Base-by-base conservation (phyloP, 2,888 invertebrate species). In the Bellardia pandia region DNA sequence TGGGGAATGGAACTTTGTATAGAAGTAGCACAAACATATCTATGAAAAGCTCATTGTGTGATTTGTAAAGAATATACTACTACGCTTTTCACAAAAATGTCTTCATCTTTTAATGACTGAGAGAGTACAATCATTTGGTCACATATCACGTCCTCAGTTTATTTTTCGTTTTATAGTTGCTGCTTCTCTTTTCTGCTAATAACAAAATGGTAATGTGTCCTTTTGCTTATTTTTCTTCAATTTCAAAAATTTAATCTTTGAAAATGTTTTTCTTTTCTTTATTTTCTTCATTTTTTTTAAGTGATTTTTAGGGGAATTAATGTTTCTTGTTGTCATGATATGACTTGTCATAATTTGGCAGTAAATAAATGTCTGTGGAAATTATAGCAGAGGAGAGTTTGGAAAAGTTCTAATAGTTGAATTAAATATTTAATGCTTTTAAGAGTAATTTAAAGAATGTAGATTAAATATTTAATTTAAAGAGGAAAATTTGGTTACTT, bases 71-170 rank as follows among this genome's bases (percentile, higher is more conserved):
- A 56, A 56, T 56, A 56, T 23, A 23, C 16, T n/a, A n/a, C n/a
- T n/a, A n/a, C n/a, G n/a, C n/a, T n/a, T 45, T 56, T 56, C 23
- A 6, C 42, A 42, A 42, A 23, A 66, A 45, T 66, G 23, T 42
- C 37, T 66, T 66, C 13, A 23, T 45, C 16, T 68, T 23, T 30
- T 68, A 68, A 68, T 48, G 48, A 48, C 56, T 56, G 23, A 0
- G 1, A 1, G 6, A 51, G 23, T 33, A 66, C 9, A 42, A 66
- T 66, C 23, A 66, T 66, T 66, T 66, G 45, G 66, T 66, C 48
- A 68, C 68, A 68, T 68, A 48, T 48, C 66, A 45, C 45, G 48
- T 68, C 68, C 56, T 2, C 9, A 56, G 5, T 51, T 51, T 51
- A 51, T 2, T 45, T 45, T 45, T 45, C 45, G 5, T 53, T n/a